Base-by-base conservation (phyloP, 1,140 invertebrate species). In the Nymphalis io region DNA sequence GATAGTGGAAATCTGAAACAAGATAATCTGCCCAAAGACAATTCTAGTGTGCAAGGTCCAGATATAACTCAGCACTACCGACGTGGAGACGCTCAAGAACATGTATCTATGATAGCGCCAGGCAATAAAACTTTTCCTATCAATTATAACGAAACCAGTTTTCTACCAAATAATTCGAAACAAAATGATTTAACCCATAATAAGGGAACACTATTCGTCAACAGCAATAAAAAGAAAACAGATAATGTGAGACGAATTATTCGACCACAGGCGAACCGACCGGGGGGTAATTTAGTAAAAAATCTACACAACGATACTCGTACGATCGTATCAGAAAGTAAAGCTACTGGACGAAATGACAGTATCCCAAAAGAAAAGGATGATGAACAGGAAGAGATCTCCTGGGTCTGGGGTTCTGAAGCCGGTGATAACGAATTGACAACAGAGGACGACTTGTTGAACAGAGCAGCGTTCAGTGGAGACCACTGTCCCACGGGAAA, bases 391-490 rank as follows among this genome's bases (percentile, higher is more conserved):
- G 46, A 51, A 20, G 46, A 21, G 8, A 51, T 51, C 4, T 1
- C 40, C 15, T 79, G 74, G 76, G 63, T 77, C 2, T 81, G 79
- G 79, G 63, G 62, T 5, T n/a, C 46, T 15, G 13, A 58, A 63
- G 2, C 33, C 53, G 1, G 15, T 12, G 44, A 48, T 48, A 48
- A 16, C 15, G 44, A 48, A 18, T 20, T 18, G 8, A 51, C 46
- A 8, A 51, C 73, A 0, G 57, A 68, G 8, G 44, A 16, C 1
- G 66, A 51, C 8, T 42, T 80, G 21, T 72, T 72, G 16, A 71
- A 82, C 11, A 72, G 78, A 60, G 63, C 70, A 0, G 68, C 78
- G 0, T 76, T 82, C 18, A 55, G 53, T 21, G 80, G 75, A 0
- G 69, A 73, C 21, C 38, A 38, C 6, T 82, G 80, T 66, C 72